These are phyloP conservation scores for Carassius auratus DNA, from an alignment of 2,113 vertebrate genomes.

Conservation along the genomic window DNA sequence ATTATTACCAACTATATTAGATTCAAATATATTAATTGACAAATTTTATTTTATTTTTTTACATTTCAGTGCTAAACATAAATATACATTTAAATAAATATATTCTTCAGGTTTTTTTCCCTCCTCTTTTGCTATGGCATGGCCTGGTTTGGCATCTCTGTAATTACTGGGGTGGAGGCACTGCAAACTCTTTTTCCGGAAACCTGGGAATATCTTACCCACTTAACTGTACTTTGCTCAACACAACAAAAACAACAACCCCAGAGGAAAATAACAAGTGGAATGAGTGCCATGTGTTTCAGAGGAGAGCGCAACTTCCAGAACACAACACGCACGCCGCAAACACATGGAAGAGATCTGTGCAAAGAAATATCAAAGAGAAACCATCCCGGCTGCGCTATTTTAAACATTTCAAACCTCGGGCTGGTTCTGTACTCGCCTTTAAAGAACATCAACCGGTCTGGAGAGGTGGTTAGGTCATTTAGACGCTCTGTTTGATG, in stretches of 20 bases:
- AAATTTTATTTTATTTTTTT: too few relatives aligned
- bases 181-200: constrained; percentile 29
- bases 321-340: background rate
- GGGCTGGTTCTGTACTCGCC: background rate
- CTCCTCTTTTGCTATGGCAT: too few relatives aligned
- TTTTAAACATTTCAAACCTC: constrained; percentile 31
- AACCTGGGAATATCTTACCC: constrained; percentile 38
- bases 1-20: too few relatives aligned
- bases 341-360: constrained; percentile 43
- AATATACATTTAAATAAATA: too few relatives aligned
- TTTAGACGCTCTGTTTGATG: background rate
- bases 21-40: too few relatives aligned
- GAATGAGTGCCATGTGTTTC: constrained; percentile 39
- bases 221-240: constrained; percentile 32
- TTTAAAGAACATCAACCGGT: constrained; percentile 34
- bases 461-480: constrained; percentile 17
- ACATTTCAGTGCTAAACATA: too few relatives aligned
- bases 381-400: background rate
- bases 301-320: background rate
- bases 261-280: constrained; percentile 18
- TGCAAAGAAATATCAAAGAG: constrained; percentile 35
- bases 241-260: constrained; percentile 47
- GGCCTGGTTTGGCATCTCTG: background rate
- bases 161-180: constrained; percentile 56
- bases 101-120: too few relatives aligned